Base-by-base conservation (phyloP, 1,140 invertebrate genomes). In the Diorhabda elongata region DNA sequence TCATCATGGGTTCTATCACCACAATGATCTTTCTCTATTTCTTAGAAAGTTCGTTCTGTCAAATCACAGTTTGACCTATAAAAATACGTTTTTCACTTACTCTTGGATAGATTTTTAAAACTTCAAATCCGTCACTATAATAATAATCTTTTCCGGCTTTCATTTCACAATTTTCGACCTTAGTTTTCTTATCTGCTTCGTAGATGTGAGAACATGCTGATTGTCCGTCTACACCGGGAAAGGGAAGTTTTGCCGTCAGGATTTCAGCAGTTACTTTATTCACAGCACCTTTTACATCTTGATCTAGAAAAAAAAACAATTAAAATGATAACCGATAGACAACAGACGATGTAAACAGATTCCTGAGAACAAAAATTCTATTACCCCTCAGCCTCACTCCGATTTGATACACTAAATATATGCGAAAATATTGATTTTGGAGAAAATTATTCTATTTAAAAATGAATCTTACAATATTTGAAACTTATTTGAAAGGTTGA, bases 141-240 rank as follows among this genome's bases (percentile, higher is more conserved):
- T 85, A 57, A 68, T 93, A 93, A 44, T 85, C 84, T 58, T 80
- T 80, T 9, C 87, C 89, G 3, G 85, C 83, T 70, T 88, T 86
- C 44, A 93, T 77, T 0, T 91, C 89, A 72, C 91, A 93, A 2
- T 81, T 78, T 4, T 52, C n/a, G 2, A 82, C 85, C 76, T 87
- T 84, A 3, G 77, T 85, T 74, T 72, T 83, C 5, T 84, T 87
- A 71, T 87, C 77, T 58, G 79, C 72, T 66, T 83, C 79, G 72
- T 81, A 89, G 44, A 92, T 82, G 68, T 88, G 87, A 58, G 83
- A 80, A 73, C 91, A 92, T 3, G 90, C 87, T 56, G 85, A 83
- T 3, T 83, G 85, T n/a, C 88, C 88, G 73, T 92, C 90, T 2
- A 92, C 89, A 44, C 91, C 91, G 5, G 91, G 80, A 76, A 92